Evolutionary conservation across 2,797 vertebrate species (phyloP).

Genomic region (Cetoscarus ocellatus): DNA sequence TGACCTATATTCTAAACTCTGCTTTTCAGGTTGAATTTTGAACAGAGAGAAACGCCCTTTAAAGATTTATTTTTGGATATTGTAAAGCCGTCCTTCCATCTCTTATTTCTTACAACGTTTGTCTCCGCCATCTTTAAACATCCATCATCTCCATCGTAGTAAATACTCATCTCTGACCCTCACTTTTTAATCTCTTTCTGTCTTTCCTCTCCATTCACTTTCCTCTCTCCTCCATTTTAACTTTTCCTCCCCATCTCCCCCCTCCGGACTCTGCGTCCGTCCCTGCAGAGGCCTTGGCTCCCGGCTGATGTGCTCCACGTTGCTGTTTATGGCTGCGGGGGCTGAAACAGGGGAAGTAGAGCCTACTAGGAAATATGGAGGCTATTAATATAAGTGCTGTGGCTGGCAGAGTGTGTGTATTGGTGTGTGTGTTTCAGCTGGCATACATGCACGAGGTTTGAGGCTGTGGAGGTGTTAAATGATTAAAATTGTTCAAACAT

Average conservation of each 20-base stretch:
- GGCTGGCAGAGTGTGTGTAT: constrained; percentile 26
- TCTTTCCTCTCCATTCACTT: constrained; percentile 14
- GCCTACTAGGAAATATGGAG: constrained; percentile 58
- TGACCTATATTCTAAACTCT: constrained; percentile 52
- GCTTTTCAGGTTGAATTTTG: constrained; percentile 24
- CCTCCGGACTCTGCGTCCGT: neutral
- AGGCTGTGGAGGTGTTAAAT: constrained; percentile 62
- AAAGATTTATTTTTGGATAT: constrained; percentile 11
- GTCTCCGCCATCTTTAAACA: constrained; percentile 16
- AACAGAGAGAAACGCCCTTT: constrained; percentile 6
- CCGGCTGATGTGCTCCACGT: constrained; percentile 20
- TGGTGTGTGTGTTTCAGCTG: constrained; percentile 24
- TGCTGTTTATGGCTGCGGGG: constrained; percentile 54
- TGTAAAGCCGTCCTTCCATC: constrained; percentile 19
- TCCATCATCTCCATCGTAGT: neutral
- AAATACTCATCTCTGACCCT: neutral
- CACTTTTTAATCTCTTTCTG: neutral
- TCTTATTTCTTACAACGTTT: neutral
- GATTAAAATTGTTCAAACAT: constrained; percentile 54
- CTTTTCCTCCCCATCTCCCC: constrained; percentile 23
- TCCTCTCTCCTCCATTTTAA: constrained; percentile 1
- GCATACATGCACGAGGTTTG: constrained; percentile 47
- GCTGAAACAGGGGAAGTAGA: constrained; percentile 45
- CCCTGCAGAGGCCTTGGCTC: constrained; percentile 12
- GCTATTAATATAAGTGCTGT: constrained; percentile 55